Evolutionary conservation across 1,140 invertebrate genomes (phyloP), one percentile per base, ranked within the genome.

Genomic region (Chironomus tepperi): DNA sequence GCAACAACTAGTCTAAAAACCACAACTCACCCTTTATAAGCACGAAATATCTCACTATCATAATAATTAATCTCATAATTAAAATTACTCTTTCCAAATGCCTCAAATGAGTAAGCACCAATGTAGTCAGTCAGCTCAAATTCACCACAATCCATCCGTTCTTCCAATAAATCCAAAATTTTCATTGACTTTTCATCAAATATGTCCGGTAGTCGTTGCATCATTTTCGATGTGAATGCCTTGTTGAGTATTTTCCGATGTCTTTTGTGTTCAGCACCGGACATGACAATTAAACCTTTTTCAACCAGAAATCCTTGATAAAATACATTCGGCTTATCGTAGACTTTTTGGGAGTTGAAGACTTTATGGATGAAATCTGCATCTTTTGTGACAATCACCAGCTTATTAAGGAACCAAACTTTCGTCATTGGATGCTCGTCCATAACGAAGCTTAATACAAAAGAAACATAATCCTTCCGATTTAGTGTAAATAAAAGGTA

Each of bases 181-280:
- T 24, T 65, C 64, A 19, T 43, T 1, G 47, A 67, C 43, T 74
- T 74, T 7, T 47, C 47, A 47, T 57, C 43, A 42, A 74, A 74
- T 19, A 43, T 64, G 7, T n/a, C n/a, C 12, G 43, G 9, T 16
- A 74, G 43, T 43, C 42, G 43, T n/a, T 43, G 8, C 18, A 74
- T 3, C 12, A 65, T 19, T 65, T 74, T 74, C 10, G 16, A 8
- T 12, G 10, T 24, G 42, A 74, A 74, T 67, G 74, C 7, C 34
- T 42, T 15, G 21, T 65, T 64, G 3, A 74, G 34, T 3, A 64
- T 24, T 12, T 64, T 47, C 7, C 74, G 47, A 42, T 74, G 74
- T 74, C 16, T 43, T 15, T 70, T 64, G 15, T 43, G 64, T 24
- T 24, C 19, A 10, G 64, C 6, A 64, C 74, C 19, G 10, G n/a